Evolutionary conservation across 1,140 invertebrate genomes (phyloP).

Genomic region (Ooceraea biroi): DNA sequence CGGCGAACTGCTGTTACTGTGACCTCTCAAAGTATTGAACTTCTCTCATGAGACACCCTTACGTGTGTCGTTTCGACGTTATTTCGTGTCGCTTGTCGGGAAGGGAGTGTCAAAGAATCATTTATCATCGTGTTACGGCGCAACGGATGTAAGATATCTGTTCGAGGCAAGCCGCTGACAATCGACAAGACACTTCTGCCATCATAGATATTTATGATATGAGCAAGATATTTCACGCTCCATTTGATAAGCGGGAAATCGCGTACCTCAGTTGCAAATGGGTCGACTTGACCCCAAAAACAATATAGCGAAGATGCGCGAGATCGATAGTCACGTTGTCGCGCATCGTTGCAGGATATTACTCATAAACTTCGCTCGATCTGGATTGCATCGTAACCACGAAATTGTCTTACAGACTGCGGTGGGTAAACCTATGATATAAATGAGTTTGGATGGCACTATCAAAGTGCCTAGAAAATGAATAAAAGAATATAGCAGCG

Average conservation of each 20-base stretch:
- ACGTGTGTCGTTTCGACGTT: slow-evolving; percentile 12
- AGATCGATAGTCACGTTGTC: slow-evolving; percentile 15
- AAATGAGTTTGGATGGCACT: background rate
- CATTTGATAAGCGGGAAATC: slow-evolving; percentile 30
- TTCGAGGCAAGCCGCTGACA: slow-evolving; percentile 9
- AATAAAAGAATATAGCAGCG: background rate
- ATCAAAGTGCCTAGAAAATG: background rate
- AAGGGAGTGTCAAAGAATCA: slow-evolving; percentile 25
- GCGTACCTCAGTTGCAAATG: background rate
- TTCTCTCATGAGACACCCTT: slow-evolving; percentile 7
- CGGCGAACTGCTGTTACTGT: background rate
- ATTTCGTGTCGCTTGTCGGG: slow-evolving; percentile 27
- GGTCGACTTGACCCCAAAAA: background rate
- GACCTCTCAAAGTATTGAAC: background rate
- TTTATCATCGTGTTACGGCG: slow-evolving; percentile 25
- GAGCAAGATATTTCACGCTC: slow-evolving; percentile 2
- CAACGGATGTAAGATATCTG: slow-evolving; percentile 25
- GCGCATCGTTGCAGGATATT: slow-evolving; percentile 11
- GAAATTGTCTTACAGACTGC: slow-evolving; percentile 6
- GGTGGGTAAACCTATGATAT: background rate
- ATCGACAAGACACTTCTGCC: slow-evolving; percentile 14
- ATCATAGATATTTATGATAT: slow-evolving; percentile 36
- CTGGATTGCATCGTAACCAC: background rate
- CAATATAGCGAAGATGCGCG: background rate
- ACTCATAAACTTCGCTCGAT: slow-evolving; percentile 19